Evolutionary conservation across 2,888 invertebrate species (phyloP).

Genomic region (Macropis europaea): DNA sequence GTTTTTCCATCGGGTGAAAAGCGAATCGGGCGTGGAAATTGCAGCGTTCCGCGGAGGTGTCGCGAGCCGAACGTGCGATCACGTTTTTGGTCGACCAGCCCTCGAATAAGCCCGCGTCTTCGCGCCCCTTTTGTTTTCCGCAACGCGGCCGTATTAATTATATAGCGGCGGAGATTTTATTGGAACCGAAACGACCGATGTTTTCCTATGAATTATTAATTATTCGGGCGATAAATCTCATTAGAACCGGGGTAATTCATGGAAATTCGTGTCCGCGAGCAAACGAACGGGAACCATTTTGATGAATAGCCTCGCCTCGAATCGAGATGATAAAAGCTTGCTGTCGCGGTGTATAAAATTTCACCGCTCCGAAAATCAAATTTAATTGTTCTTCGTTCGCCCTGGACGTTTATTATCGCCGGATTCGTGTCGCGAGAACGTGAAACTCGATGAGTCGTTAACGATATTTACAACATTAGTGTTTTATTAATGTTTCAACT

Average conservation of each 20-base stretch:
- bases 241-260: constrained; percentile 32
- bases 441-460: too few relatives aligned
- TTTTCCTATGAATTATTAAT: constrained; percentile 58
- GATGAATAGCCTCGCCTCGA: constrained; percentile 3
- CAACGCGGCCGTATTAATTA: constrained; percentile 28
- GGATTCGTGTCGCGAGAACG: too few relatives aligned
- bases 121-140: neutral
- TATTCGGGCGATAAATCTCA: constrained; percentile 1
- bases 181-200: neutral
- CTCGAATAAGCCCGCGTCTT: too few relatives aligned
- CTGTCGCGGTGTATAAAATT: too few relatives aligned
- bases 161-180: constrained; percentile 45
- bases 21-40: neutral
- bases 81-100: too few relatives aligned
- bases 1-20: too few relatives aligned
- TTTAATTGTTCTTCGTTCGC: too few relatives aligned
- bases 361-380: too few relatives aligned
- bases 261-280: neutral
- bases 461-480: too few relatives aligned
- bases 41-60: neutral
- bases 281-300: constrained; percentile 13
- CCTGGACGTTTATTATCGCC: too few relatives aligned
- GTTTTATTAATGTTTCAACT: too few relatives aligned
- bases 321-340: constrained; percentile 9
- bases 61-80: neutral